These are phyloP conservation scores for Rhinoraja longicauda DNA, from an alignment of 2,797 vertebrate genomes.

Conservation along the genomic window DNA sequence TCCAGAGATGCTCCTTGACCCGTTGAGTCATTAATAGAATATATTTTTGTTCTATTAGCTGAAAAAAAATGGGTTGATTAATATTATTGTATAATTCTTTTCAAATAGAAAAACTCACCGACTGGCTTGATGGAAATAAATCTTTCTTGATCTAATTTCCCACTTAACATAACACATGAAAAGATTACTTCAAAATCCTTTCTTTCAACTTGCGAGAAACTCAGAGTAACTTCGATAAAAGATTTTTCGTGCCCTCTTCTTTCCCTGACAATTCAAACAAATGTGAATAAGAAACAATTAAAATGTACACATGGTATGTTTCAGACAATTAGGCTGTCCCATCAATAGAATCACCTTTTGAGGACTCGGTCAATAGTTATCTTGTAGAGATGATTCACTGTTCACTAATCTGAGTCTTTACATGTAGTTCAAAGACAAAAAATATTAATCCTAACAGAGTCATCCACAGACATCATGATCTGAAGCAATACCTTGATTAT, in stretches of 20 bases:
- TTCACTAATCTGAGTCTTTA: neutral
- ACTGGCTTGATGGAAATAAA: slow-evolving; percentile 19
- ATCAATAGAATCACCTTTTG: neutral
- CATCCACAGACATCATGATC: neutral
- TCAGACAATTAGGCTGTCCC: neutral
- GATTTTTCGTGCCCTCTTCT: neutral
- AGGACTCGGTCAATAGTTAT: neutral
- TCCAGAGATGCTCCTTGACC: too few relatives aligned
- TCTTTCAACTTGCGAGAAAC: slow-evolving; percentile 61
- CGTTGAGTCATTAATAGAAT: neutral
- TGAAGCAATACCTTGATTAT: neutral
- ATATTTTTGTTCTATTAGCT: neutral
- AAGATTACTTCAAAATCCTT: slow-evolving; percentile 67
- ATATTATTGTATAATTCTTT: neutral
- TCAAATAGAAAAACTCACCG: neutral
- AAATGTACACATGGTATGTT: too few relatives aligned
- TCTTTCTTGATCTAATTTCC: neutral
- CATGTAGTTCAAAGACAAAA: neutral
- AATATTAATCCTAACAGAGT: neutral
- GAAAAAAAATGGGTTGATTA: neutral
- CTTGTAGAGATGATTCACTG: neutral
- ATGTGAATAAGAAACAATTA: neutral
- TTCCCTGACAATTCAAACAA: slow-evolving; percentile 18
- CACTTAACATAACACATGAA: slow-evolving; percentile 60
- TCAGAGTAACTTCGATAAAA: slow-evolving; percentile 66